Conservation (phyloP, 2,888 invertebrate genomes). For the Exephanes ischioxanthus region DNA sequence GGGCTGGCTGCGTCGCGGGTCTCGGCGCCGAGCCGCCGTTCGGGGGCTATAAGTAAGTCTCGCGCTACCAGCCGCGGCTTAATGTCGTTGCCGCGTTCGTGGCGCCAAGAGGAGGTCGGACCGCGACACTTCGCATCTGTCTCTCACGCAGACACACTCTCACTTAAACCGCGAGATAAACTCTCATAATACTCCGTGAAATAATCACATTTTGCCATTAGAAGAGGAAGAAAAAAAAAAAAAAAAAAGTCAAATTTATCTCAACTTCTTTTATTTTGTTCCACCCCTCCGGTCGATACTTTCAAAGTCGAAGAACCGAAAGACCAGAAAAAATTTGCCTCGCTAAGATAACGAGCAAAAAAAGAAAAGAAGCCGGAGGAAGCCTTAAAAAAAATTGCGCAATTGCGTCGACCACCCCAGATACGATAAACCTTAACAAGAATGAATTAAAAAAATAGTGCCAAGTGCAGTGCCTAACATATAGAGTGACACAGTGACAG, state of each 20-base stretch:
- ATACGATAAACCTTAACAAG: background rate
- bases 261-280: conserved; percentile 1
- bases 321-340: background rate
- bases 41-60: conserved; percentile 83
- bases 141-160: conserved; percentile 36
- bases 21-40: conserved; percentile 69
- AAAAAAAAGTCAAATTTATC: background rate
- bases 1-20: conserved; percentile 63
- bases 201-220: conserved; percentile 10
- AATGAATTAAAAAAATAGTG: background rate
- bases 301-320: background rate
- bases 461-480: conserved; percentile 37
- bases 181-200: conserved; percentile 1
- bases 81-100: conserved; percentile 83
- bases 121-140: conserved; percentile 62
- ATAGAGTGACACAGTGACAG: conserved; percentile 31
- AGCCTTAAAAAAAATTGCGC: background rate
- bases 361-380: conserved; percentile 2
- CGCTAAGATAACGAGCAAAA: background rate
- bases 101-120: conserved; percentile 82
- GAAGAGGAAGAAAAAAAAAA: background rate
- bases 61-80: conserved; percentile 81
- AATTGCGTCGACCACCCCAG: conserved; percentile 9
- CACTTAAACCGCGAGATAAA: conserved; percentile 16
- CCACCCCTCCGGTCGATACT: background rate